These are phyloP conservation scores for Ecliptopera silaceata DNA, from an alignment of 2,888 invertebrate species.

Conservation along the genomic window DNA sequence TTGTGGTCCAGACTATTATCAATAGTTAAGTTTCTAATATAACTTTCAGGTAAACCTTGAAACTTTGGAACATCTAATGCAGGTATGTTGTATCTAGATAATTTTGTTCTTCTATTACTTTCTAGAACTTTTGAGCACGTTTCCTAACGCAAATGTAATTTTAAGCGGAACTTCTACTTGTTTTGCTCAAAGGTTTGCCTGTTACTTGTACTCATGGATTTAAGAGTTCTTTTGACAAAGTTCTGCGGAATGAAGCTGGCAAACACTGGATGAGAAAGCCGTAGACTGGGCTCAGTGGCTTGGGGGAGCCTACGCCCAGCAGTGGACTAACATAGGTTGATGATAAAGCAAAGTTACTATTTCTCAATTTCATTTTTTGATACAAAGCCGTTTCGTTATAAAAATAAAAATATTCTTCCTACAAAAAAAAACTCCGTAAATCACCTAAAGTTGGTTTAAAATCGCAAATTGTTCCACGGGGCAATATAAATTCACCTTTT, in stretches of 20 bases:
- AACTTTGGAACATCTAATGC: constrained; percentile 24
- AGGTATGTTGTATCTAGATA: constrained; percentile 27
- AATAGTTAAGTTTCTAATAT: constrained; percentile 15
- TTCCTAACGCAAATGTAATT: constrained; percentile 78
- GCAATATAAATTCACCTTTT: constrained; percentile 65
- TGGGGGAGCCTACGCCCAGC: too few relatives aligned
- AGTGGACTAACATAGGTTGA: too few relatives aligned
- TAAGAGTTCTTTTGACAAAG: not conserved
- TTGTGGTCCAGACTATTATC: constrained; percentile 16
- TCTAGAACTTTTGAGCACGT: constrained; percentile 57
- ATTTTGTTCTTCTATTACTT: constrained; percentile 30
- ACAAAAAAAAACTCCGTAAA: too few relatives aligned
- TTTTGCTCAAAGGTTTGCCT: constrained; percentile 9
- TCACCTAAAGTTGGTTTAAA: constrained; percentile 39
- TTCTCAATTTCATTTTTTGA: too few relatives aligned
- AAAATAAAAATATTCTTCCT: too few relatives aligned
- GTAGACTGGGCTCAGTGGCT: too few relatives aligned
- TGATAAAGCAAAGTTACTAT: too few relatives aligned
- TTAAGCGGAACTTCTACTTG: constrained; percentile 62
- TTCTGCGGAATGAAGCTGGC: too few relatives aligned
- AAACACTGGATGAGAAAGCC: too few relatives aligned
- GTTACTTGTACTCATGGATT: not conserved
- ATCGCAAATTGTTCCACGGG: constrained; percentile 53
- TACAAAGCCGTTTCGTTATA: too few relatives aligned
- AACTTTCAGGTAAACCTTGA: constrained; percentile 20